Evolutionary conservation across 2,113 vertebrate genomes (phyloP), one percentile per base, ranked within the genome.

Genomic region (Anoplopoma fimbria): DNA sequence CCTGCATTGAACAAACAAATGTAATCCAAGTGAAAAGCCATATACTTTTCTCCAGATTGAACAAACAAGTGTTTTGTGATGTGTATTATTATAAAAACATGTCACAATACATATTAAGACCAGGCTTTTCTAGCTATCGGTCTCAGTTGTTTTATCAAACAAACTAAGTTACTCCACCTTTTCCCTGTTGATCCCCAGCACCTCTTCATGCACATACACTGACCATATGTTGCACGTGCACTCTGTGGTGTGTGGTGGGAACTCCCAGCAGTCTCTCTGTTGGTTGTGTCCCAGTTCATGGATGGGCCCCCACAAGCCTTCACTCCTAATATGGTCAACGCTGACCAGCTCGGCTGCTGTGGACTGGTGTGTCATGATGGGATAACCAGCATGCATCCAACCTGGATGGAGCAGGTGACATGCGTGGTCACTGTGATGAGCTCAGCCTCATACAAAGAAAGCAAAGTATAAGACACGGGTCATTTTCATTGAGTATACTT

Each of bases 161-260:
- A 5, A 64, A 29, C 0, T 0, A 1, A 75, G 67, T 15, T 3
- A 5, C 55, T 55, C 4, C 36, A 93, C 93, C 93, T 79, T 67
- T 1, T 13, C 69, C 25, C 94, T 89, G 21, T 92, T 31, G 38
- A 95, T 23, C 0, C 86, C 84, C 27, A 96, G 84, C 55, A 94
- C 90, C 0, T 80, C 85, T 83, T 96, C 94, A 4, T 95, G 89
- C 62, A 96, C 86, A 33, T 95, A 97, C 77, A 96, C 82, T 1
- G 95, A 93, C 96, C 96, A 97, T 81, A 97, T 92, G 85, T 97
- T 97, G 89, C 95, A 97, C 2, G 95, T 96, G 15, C 94, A 92
- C 81, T 97, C 96, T 1, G 93, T 95, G 64, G 95, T 96, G 67
- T 96, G 90, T 10, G 92, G 57, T 5, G 75, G 88, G 79, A 97